A percentile compares a stretch with the other conserved stretches of the same genome.
Conservation (phyloP, 2,113 vertebrate species). For the Grammomys surdaster region DNA sequence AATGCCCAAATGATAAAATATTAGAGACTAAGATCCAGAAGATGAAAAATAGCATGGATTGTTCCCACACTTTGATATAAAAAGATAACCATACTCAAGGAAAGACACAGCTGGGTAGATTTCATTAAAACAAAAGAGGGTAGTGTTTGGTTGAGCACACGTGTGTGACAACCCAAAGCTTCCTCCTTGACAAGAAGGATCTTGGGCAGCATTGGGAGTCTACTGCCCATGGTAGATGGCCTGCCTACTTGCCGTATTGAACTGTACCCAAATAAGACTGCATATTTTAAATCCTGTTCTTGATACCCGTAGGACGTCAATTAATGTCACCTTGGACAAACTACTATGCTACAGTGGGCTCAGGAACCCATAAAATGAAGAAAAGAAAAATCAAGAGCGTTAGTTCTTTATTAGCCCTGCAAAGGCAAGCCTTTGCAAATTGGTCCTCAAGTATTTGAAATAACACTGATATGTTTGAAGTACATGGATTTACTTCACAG, state of each 20-base stretch:
- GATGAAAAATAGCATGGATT: background rate
- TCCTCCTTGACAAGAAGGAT: background rate
- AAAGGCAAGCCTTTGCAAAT: background rate
- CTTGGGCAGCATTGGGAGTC: background rate
- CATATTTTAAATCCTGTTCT: background rate
- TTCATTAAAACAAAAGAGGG: slow-evolving; percentile 3
- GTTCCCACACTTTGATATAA: background rate
- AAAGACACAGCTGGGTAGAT: background rate
- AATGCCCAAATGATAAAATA: background rate
- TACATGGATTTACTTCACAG: background rate
- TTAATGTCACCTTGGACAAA: slow-evolving; percentile 3
- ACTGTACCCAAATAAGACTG: background rate
- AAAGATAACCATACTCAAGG: background rate
- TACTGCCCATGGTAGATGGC: no score
- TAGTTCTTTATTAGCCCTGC: background rate
- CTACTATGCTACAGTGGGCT: background rate
- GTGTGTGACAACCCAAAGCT: background rate
- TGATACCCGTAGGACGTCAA: background rate
- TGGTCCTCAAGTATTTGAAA: background rate
- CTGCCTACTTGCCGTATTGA: background rate
- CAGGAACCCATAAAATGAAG: background rate
- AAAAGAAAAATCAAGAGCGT: background rate
- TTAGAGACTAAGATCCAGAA: background rate
- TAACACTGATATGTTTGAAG: background rate
- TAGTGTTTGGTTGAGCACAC: background rate